Conservation (phyloP, 2,888 invertebrate genomes). For the Biston stratarius region DNA sequence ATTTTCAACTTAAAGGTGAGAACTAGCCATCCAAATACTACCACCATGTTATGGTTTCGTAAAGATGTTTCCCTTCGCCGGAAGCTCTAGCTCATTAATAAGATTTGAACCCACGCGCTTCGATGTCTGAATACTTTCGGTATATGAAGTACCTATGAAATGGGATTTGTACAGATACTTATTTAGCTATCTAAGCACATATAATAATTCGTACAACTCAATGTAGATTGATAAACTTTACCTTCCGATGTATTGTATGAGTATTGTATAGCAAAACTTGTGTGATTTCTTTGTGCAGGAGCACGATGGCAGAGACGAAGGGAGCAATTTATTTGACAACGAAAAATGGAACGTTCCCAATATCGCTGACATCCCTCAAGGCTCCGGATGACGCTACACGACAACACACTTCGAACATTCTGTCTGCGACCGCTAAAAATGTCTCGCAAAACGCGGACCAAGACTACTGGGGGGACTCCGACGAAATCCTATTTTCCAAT, state of each 20-base stretch:
- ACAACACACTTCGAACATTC: slow-evolving; percentile 70
- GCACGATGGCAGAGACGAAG: slow-evolving; percentile 70
- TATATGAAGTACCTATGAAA: too few species aligned
- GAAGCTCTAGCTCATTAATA: too few species aligned
- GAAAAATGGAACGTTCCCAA: slow-evolving; percentile 84
- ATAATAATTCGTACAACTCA: too few species aligned
- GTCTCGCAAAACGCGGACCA: slow-evolving; percentile 60
- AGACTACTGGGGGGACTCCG: slow-evolving; percentile 68
- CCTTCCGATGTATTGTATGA: neutral
- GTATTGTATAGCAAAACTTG: neutral
- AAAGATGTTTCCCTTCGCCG: too few species aligned
- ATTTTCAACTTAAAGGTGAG: too few species aligned
- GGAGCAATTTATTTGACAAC: slow-evolving; percentile 83
- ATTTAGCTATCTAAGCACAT: neutral
- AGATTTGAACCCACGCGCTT: too few species aligned
- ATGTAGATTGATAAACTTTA: neutral
- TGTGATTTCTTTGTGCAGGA: slow-evolving; percentile 54
- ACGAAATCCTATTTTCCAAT: slow-evolving; percentile 70
- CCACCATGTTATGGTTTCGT: too few species aligned
- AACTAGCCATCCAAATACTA: too few species aligned
- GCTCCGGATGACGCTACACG: slow-evolving; percentile 66
- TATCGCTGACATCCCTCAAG: slow-evolving; percentile 76
- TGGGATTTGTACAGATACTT: neutral
- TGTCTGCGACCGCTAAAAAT: slow-evolving; percentile 72
- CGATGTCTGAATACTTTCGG: too few species aligned